These are phyloP conservation scores for Megalops atlanticus DNA, from an alignment of 2,113 vertebrate species.

Conservation along the genomic window DNA sequence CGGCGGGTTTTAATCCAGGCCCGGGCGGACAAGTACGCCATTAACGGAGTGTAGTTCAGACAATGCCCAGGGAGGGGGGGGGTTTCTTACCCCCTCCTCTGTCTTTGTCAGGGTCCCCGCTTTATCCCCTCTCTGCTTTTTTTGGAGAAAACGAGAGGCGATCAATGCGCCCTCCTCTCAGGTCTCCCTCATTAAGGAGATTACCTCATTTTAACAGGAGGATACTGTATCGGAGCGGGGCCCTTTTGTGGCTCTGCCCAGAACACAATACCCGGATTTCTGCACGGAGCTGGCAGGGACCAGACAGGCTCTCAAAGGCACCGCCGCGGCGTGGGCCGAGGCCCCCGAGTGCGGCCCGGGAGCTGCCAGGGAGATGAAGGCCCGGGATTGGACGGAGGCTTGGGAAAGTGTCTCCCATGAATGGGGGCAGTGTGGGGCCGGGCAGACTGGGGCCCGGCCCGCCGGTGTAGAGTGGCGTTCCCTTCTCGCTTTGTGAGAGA, in stretches of 20 bases:
- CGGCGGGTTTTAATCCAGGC: too few species aligned
- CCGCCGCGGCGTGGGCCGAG: neutral
- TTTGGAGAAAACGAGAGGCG: neutral
- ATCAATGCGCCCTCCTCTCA: neutral
- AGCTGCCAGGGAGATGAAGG: neutral
- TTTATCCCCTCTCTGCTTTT: neutral
- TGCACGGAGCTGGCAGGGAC: neutral
- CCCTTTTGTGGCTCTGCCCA: neutral
- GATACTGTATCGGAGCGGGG: neutral
- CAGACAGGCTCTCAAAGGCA: neutral
- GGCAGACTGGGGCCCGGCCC: neutral
- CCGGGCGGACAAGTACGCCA: too few species aligned
- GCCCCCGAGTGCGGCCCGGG: too few species aligned
- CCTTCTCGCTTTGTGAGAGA: neutral
- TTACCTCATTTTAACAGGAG: neutral
- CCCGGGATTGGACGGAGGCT: neutral
- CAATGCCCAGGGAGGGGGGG: too few species aligned
- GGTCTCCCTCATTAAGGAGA: neutral
- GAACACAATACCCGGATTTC: slow-evolving; percentile 8
- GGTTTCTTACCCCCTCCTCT: neutral
- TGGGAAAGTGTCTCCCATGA: slow-evolving; percentile 18
- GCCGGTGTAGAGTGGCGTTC: neutral
- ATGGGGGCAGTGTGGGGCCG: neutral
- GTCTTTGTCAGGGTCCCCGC: neutral
- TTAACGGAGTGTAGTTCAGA: too few species aligned